Base-by-base conservation (phyloP, 2,113 vertebrate genomes). In the Leucoraja erinaceus region DNA sequence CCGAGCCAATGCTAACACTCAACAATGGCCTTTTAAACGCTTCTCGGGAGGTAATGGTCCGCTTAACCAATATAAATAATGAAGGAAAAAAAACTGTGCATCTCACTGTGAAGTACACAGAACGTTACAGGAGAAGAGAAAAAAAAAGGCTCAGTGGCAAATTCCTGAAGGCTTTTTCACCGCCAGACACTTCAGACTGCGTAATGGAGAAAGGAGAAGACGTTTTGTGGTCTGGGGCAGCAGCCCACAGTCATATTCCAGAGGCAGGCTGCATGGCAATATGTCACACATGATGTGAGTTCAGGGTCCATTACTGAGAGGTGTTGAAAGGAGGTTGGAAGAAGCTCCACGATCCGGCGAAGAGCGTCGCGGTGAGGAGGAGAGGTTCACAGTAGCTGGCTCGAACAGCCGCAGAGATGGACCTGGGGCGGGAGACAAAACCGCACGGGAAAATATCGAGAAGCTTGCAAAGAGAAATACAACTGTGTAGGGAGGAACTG, bases 141-240 rank as follows among this genome's bases (percentile, higher is more conserved):
- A 47, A 47, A 47, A 47, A 88, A 31, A 88, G 31, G 59, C 59
- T 88, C 83, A 63, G 59, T 66, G 83, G 83, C 83, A 88, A 61
- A 88, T 88, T 88, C 83, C 61, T 88, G n/a, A 88, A 88, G 83
- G 59, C 56, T 63, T 25, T 88, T 63, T 88, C 83, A 88, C 63
- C 59, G 63, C 83, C 83, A 88, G 59, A 63, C 28, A 28, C n/a
- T 20, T 86, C 18, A 31, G 56, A 88, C 59, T 88, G 59, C 83
- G 83, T 88, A 88, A 88, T 88, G 83, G 83, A 88, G 83, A 88
- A 88, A 88, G 28, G 63, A 61, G 83, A 88, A 88, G 83, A 88
- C 63, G 83, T 88, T 47, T 63, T 88, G 83, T 88, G 83, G 83
- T 88, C 83, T 88, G 83, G 83, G 83, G 63, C 59, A 63, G 59